phyloP scores from a whole-genome alignment of 2,797 vertebrate genomes.

The Sebastolobus altivelis region DNA sequence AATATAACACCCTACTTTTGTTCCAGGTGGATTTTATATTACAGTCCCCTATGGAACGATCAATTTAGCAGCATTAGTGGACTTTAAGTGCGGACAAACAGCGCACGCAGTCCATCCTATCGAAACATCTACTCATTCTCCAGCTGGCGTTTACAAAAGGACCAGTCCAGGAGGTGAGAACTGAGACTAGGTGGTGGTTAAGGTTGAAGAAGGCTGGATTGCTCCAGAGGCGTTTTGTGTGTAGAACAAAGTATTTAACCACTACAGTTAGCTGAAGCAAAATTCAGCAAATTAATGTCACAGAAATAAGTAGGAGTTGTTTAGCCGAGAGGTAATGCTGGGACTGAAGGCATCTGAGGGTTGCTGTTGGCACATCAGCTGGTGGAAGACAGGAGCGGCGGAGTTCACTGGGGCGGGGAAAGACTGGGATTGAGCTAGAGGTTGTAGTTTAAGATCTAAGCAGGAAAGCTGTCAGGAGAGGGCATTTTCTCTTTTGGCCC shows the following conservation, averaged over 20 bases:
- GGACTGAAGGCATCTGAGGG: slow-evolving; percentile 76
- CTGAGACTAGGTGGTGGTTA: slow-evolving; percentile 35
- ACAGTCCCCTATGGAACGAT: slow-evolving; percentile 46
- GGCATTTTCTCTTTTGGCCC: slow-evolving; percentile 56
- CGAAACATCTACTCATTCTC: slow-evolving; percentile 48
- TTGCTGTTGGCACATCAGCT: slow-evolving; percentile 78
- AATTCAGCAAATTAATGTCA: slow-evolving; percentile 49
- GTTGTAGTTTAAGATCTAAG: slow-evolving; percentile 32
- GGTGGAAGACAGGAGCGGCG: slow-evolving; percentile 63
- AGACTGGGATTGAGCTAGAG: slow-evolving; percentile 44
- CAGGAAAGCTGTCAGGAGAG: slow-evolving; percentile 79
- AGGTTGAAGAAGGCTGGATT: slow-evolving; percentile 61
- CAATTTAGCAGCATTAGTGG: slow-evolving; percentile 75
- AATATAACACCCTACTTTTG: slow-evolving; percentile 35
- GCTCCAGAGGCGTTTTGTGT: slow-evolving; percentile 67
- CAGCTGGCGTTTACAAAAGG: slow-evolving; percentile 43
- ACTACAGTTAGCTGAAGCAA: slow-evolving; percentile 35
- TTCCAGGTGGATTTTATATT: slow-evolving; percentile 36
- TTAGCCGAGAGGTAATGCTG: slow-evolving; percentile 66
- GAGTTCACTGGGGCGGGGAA: slow-evolving; percentile 39
- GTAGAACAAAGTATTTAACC: slow-evolving; percentile 36
- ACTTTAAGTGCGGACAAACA: slow-evolving; percentile 52
- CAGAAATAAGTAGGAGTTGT: slow-evolving; percentile 46
- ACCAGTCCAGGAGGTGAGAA: slow-evolving; percentile 48
- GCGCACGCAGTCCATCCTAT: slow-evolving; percentile 38